These are phyloP conservation scores for Botia almorhae DNA, from an alignment of 2,797 vertebrate genomes.

Conservation along the genomic window DNA sequence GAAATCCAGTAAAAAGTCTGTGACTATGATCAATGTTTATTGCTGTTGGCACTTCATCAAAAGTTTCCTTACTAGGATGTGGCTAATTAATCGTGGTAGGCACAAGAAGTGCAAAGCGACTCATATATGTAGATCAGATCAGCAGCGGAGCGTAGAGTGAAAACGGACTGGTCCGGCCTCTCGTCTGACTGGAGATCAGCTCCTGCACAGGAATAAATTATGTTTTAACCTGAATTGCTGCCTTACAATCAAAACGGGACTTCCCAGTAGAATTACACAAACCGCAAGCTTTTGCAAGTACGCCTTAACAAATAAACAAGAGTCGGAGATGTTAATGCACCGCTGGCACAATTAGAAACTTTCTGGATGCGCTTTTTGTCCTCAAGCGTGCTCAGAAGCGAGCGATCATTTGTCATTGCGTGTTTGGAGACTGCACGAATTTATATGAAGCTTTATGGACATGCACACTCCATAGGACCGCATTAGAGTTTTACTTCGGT, in stretches of 20 bases:
- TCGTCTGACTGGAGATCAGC: constrained; percentile 33
- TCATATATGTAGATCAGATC: constrained; percentile 72
- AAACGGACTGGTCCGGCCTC: constrained; percentile 29
- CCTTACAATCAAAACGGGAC: constrained; percentile 78
- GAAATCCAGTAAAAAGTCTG: constrained; percentile 69
- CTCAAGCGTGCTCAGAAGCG: constrained; percentile 13
- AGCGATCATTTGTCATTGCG: constrained; percentile 27
- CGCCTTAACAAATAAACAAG: constrained; percentile 74
- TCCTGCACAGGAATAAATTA: constrained; percentile 7
- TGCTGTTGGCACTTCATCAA: constrained; percentile 80
- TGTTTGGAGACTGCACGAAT: constrained; percentile 6
- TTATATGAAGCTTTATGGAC: constrained; percentile 27
- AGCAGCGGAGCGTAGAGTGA: constrained; percentile 62
- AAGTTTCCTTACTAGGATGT: constrained; percentile 79
- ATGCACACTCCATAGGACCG: constrained; percentile 7
- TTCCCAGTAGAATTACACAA: constrained; percentile 83
- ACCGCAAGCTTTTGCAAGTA: constrained; percentile 78
- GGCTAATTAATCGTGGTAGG: constrained; percentile 79
- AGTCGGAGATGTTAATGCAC: constrained; percentile 73
- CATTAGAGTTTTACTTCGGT: constrained; percentile 26
- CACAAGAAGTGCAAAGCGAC: constrained; percentile 65
- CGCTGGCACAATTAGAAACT: constrained; percentile 64
- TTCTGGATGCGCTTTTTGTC: not conserved
- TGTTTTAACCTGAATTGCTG: constrained; percentile 58
- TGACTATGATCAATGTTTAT: constrained; percentile 82